Percentiles rank a stretch among this genome's conserved stretches.
Conservation (phyloP, 2,888 invertebrate species). For the Noctua janthe region DNA sequence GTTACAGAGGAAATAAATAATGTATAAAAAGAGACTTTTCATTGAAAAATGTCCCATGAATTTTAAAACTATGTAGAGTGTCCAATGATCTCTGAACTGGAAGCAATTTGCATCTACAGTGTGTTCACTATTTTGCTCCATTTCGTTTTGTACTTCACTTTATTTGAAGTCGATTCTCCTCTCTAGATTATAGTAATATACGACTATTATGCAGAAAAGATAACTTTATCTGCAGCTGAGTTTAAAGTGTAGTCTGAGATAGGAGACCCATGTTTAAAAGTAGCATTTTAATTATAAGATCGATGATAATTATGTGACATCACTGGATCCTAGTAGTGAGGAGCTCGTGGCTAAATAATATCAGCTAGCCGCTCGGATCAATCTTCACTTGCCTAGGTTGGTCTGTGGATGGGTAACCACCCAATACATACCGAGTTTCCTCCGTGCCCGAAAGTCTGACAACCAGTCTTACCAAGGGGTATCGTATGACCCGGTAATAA, state of each 20-base stretch:
- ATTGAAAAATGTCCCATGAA: slow-evolving; percentile 31
- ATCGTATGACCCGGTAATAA: too few species aligned
- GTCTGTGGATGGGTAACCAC: too few species aligned
- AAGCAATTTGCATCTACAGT: slow-evolving; percentile 26
- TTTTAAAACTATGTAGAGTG: slow-evolving; percentile 32
- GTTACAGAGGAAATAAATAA: neutral
- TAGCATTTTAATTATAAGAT: neutral
- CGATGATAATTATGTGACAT: neutral
- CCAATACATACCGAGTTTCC: too few species aligned
- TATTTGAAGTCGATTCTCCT: slow-evolving; percentile 2
- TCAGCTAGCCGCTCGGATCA: too few species aligned
- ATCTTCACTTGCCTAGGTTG: too few species aligned
- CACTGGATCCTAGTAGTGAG: neutral
- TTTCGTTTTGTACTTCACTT: slow-evolving; percentile 30
- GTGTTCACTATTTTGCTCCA: slow-evolving; percentile 25
- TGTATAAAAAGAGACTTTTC: neutral
- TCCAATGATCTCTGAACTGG: slow-evolving; percentile 34
- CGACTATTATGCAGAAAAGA: slow-evolving; percentile 4
- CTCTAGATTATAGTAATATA: slow-evolving; percentile 7
- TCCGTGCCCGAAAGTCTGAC: too few species aligned
- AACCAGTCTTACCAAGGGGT: too few species aligned
- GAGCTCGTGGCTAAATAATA: too few species aligned
- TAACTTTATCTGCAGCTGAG: neutral
- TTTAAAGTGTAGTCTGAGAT: neutral
- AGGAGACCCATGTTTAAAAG: neutral